Evolutionary conservation across 2,888 invertebrate species (phyloP).

Genomic region (Tipula lateralis): DNA sequence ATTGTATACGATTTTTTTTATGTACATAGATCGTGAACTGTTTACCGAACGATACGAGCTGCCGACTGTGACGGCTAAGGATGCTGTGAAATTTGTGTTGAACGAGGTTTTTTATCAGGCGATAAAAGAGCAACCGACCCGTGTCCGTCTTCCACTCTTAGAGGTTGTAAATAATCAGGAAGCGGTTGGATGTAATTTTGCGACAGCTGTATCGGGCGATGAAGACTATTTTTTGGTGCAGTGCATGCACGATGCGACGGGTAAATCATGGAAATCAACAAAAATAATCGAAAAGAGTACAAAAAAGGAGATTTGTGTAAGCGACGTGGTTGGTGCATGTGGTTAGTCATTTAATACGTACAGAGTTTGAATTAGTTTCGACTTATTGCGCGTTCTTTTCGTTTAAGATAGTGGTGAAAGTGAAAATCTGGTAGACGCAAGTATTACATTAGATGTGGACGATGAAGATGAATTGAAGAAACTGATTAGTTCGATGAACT

Average conservation of each 20-base stretch:
- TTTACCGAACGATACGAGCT: neutral
- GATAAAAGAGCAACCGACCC: neutral
- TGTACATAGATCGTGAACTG: neutral
- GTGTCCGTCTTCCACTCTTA: neutral
- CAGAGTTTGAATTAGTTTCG: neutral
- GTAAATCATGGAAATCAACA: neutral
- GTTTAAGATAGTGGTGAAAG: neutral
- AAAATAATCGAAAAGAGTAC: neutral
- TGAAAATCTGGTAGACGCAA: neutral
- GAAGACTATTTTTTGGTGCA: neutral
- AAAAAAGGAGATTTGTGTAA: neutral
- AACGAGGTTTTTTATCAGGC: neutral
- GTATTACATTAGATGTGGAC: neutral
- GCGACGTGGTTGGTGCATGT: neutral
- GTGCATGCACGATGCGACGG: neutral
- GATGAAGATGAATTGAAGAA: neutral
- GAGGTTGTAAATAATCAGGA: neutral
- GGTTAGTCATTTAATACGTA: neutral
- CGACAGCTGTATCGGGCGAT: neutral
- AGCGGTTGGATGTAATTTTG: neutral
- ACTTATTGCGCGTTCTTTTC: no score
- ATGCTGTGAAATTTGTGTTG: neutral
- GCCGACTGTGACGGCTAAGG: neutral
- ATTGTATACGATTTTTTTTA: neutral
- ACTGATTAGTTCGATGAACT: neutral